phyloP scores from a whole-genome alignment of 2,888 invertebrate species.

The Agriotes lineatus region DNA sequence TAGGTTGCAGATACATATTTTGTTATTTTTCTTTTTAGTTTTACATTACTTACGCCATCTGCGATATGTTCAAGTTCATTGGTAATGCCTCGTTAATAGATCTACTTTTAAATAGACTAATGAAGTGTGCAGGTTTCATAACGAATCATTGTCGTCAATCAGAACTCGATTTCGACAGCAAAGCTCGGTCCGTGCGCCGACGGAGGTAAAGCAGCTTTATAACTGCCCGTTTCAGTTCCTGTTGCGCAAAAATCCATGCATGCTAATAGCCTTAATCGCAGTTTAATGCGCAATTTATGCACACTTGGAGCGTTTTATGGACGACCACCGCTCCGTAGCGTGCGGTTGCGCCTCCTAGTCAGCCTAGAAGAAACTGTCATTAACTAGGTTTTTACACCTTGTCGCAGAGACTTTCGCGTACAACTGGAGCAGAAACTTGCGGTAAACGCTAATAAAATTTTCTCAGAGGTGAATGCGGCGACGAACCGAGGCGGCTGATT shows the following conservation, averaged over 20 bases:
- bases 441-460: slow-evolving; percentile 9
- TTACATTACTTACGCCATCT: no score
- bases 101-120: no score
- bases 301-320: slow-evolving; percentile 1
- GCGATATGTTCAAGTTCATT: no score
- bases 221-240: not conserved
- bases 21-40: no score
- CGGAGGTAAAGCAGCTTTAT: not conserved
- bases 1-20: no score
- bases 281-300: slow-evolving; percentile 5
- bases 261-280: not conserved
- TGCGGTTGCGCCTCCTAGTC: slow-evolving; percentile 3
- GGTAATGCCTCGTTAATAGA: no score
- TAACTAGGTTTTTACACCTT: slow-evolving; percentile 18
- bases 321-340: not conserved
- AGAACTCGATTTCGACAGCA: no score
- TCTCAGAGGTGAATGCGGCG: slow-evolving; percentile 3
- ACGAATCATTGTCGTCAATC: no score
- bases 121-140: no score
- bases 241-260: slow-evolving; percentile 2
- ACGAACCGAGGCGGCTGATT: slow-evolving; percentile 1
- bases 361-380: slow-evolving; percentile 20
- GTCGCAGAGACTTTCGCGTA: slow-evolving; percentile 11
- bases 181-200: no score
- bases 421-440: slow-evolving; percentile 17